A percentile compares a stretch with the other conserved stretches of the same genome.
phyloP scores from a whole-genome alignment of 2,888 invertebrate species.

The Tipula vernalis region DNA sequence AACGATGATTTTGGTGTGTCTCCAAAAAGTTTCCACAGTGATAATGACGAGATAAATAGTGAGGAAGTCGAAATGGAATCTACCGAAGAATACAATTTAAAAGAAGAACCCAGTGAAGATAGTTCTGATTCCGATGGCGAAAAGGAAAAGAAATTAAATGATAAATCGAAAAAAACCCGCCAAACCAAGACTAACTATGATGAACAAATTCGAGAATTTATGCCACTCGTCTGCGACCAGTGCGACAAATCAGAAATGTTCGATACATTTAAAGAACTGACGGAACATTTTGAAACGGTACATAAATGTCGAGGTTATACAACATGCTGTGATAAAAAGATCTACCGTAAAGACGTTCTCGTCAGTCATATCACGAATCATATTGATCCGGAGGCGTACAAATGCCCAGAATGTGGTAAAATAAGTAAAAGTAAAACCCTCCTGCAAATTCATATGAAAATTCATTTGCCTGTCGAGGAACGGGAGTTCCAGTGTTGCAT shows the following conservation, averaged over 20 bases:
- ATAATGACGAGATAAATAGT: background rate
- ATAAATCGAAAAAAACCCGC: conserved; percentile 11
- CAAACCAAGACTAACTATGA: conserved; percentile 16
- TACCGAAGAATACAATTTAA: background rate
- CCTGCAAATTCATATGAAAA: conserved; percentile 17
- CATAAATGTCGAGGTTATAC: conserved; percentile 16
- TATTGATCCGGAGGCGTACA: conserved; percentile 17
- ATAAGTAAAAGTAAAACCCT: conserved; percentile 17
- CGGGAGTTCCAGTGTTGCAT: conserved; percentile 15
- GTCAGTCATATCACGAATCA: conserved; percentile 18
- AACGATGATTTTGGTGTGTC: background rate
- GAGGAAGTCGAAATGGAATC: background rate
- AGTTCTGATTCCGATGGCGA: background rate
- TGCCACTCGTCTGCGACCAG: conserved; percentile 15
- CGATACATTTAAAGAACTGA: conserved; percentile 17
- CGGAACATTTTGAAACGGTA: conserved; percentile 15
- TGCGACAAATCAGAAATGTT: conserved; percentile 13
- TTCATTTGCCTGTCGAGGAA: conserved; percentile 17
- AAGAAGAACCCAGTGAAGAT: background rate
- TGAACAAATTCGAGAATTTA: conserved; percentile 17
- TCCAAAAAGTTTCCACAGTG: background rate
- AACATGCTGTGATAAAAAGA: conserved; percentile 17
- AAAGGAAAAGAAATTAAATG: background rate
- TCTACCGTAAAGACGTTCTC: conserved; percentile 17
- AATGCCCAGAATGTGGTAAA: conserved; percentile 17